These are phyloP conservation scores for Ormyrus rosae DNA, from an alignment of 2,888 invertebrate species.

Conservation along the genomic window DNA sequence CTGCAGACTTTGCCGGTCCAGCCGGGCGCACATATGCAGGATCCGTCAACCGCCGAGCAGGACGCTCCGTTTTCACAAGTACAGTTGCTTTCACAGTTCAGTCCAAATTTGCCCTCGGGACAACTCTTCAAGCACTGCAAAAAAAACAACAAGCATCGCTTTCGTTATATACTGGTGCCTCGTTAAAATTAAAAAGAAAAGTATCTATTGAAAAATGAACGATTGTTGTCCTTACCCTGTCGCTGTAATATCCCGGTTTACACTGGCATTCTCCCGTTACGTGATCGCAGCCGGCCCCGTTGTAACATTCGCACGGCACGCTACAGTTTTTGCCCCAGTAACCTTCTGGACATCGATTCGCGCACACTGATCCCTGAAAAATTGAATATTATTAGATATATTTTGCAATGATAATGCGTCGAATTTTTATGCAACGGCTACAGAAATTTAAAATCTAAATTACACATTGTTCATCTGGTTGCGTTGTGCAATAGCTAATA, in stretches of 20 bases:
- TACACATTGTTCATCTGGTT: too few species aligned
- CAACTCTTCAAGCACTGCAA: slow-evolving; percentile 85
- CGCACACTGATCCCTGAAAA: slow-evolving; percentile 82
- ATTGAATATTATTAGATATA: not conserved
- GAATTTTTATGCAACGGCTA: too few species aligned
- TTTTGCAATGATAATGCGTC: too few species aligned
- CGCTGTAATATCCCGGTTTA: slow-evolving; percentile 78
- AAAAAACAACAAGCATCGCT: slow-evolving; percentile 18
- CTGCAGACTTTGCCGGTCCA: slow-evolving; percentile 85
- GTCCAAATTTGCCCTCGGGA: slow-evolving; percentile 84
- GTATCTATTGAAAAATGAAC: not conserved
- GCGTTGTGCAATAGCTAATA: too few species aligned
- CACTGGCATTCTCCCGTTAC: slow-evolving; percentile 78
- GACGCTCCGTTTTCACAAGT: slow-evolving; percentile 86
- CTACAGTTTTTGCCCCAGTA: slow-evolving; percentile 78
- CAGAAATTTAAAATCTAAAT: too few species aligned
- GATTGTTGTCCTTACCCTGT: slow-evolving; percentile 58
- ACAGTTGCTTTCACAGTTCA: slow-evolving; percentile 84
- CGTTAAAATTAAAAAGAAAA: not conserved
- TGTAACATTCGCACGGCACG: slow-evolving; percentile 78
- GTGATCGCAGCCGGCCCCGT: slow-evolving; percentile 79
- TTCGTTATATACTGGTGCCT: not conserved
- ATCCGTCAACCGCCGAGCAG: slow-evolving; percentile 83
- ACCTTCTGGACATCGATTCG: slow-evolving; percentile 79
- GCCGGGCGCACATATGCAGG: slow-evolving; percentile 86